These are phyloP conservation scores for Platalea minor DNA, from an alignment of 2,797 vertebrate genomes.

Conservation along the genomic window DNA sequence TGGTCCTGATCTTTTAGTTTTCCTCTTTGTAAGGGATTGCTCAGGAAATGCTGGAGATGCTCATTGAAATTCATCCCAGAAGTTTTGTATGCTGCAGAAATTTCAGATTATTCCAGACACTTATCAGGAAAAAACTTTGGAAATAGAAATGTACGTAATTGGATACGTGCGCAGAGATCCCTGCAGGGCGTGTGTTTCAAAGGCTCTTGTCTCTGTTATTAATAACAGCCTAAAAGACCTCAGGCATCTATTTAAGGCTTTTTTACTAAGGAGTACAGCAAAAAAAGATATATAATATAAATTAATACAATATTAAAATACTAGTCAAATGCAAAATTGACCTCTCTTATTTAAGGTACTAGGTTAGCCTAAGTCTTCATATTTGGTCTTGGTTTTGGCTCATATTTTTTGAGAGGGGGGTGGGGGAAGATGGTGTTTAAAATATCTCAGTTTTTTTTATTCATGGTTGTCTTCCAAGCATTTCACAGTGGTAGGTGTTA, in stretches of 20 bases:
- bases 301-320: neutral
- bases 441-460: neutral
- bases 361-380: neutral
- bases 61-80: neutral
- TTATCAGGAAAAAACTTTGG: constrained; percentile 23
- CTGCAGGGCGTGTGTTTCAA: constrained; percentile 45
- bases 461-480: neutral
- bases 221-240: constrained; percentile 12
- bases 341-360: neutral
- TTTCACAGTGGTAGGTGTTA: neutral
- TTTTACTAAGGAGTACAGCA: neutral
- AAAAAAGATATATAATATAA: neutral
- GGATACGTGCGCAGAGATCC: neutral
- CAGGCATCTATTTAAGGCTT: constrained; percentile 14
- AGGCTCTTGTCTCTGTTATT: constrained; percentile 21
- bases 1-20: neutral
- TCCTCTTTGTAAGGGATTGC: neutral
- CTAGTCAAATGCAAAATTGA: neutral
- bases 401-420: neutral
- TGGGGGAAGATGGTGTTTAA: neutral
- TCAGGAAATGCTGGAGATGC: neutral
- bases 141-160: neutral
- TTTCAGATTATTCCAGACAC: constrained; percentile 13
- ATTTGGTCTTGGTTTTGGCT: neutral
- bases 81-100: neutral